Base-by-base conservation (phyloP, 2,888 invertebrate genomes). In the Philonicus albiceps region DNA sequence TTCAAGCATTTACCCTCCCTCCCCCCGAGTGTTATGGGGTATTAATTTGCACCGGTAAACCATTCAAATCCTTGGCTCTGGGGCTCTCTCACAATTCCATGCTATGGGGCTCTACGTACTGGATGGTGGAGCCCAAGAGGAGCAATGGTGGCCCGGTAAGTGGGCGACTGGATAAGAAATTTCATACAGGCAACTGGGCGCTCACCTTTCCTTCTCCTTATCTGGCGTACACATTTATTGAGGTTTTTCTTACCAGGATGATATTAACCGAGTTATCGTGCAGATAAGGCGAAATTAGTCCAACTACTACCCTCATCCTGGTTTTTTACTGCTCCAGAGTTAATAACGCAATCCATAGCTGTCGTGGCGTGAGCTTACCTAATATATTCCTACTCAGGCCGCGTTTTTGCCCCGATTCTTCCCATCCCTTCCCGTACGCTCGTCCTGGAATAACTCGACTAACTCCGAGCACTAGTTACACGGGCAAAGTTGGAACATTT, bases 301-400 rank as follows among this genome's bases (percentile, higher is more conserved):
- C 76, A 76, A 76, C 76, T 76, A 76, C 74, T 34, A 31, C 34
- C 40, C 40, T 76, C 76, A 37, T 76, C 37, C 40, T 27, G 37
- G n/a, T 76, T 76, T 37, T 76, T 31, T 76, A 64, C 64, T 27
- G 22, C 64, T 27, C 22, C 22, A 3, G 64, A 76, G 37, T 76
- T 76, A 76, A 76, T 76, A 76, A 76, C 76, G 40, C 76, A 76
- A 76, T 76, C 76, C 76, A 76, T 76, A 40, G 76, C 76, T 76
- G 76, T 76, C 76, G 40, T 76, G 40, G 76, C 76, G 76, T 76
- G 76, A 76, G 76, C 40, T 76, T 22, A 31, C 40, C 40, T 40
- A 76, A 76, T 76, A 76, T 76, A 76, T 76, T 76, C 76, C 64
- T 43, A 76, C 76, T 76, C 40, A 76, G 40, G 64, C 64, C 76